Conservation (phyloP, 2,113 vertebrate species). For the Sylvia atricapilla region DNA sequence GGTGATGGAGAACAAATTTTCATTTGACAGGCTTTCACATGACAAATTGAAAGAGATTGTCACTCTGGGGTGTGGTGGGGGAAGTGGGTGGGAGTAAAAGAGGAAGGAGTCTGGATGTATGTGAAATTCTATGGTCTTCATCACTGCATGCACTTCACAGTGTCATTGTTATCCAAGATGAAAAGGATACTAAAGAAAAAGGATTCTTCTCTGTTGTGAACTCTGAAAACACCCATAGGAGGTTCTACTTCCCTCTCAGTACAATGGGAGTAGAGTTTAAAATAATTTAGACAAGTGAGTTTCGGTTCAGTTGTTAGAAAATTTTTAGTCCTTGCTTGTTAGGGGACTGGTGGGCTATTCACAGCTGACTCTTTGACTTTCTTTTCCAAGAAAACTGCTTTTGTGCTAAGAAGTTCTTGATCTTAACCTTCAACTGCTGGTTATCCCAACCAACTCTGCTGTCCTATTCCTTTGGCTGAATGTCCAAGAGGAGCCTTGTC, state of each 20-base stretch:
- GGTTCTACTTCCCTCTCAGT: background rate
- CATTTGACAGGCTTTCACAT: background rate
- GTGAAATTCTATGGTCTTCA: background rate
- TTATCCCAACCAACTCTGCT: background rate
- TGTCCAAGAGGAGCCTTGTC: accelerated
- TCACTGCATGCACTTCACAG: background rate
- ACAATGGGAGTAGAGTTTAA: background rate
- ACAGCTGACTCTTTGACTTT: background rate
- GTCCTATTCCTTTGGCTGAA: background rate
- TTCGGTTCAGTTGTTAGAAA: background rate
- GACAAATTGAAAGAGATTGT: background rate
- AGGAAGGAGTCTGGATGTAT: background rate
- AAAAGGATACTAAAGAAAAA: background rate
- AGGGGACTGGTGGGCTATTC: background rate
- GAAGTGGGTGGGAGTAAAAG: background rate
- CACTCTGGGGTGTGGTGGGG: background rate
- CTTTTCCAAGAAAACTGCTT: background rate
- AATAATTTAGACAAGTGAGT: background rate
- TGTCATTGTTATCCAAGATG: background rate
- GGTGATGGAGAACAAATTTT: background rate
- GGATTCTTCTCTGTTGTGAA: background rate
- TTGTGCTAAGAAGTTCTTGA: background rate
- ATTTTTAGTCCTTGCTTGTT: background rate
- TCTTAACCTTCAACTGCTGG: background rate
- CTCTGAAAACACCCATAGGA: background rate